phyloP scores from a whole-genome alignment of 1,140 invertebrate species.

The Brachionus angularis region DNA sequence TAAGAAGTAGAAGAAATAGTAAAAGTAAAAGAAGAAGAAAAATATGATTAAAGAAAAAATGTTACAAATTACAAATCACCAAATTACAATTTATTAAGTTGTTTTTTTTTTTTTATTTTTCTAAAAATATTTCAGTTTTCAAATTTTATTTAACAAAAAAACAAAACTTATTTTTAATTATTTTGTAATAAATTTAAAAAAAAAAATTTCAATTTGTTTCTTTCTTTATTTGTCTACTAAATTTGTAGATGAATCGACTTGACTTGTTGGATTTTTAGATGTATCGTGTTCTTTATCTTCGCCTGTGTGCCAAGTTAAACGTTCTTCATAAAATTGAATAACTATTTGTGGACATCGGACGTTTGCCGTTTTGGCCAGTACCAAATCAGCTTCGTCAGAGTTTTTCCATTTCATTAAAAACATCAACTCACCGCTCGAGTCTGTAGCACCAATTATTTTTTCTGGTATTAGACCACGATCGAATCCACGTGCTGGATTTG shows the following conservation, averaged over 20 bases:
- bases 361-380: conserved; percentile 84
- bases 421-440: conserved; percentile 87
- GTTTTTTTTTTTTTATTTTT: too few species aligned
- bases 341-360: conserved; percentile 87
- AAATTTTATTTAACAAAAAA: too few species aligned
- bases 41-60: too few species aligned
- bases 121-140: too few species aligned
- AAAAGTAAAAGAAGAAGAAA: too few species aligned
- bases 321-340: conserved; percentile 90
- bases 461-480: conserved; percentile 83
- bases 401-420: conserved; percentile 97
- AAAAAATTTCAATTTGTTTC: neutral
- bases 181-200: too few species aligned
- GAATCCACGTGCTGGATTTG: conserved; percentile 65
- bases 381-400: conserved; percentile 87
- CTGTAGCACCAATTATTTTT: conserved; percentile 89
- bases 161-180: too few species aligned
- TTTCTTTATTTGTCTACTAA: conserved; percentile 16
- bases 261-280: neutral
- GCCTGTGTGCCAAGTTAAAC: conserved; percentile 77
- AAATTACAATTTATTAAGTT: too few species aligned
- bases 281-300: conserved; percentile 10
- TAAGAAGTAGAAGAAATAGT: too few species aligned
- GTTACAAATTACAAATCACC: too few species aligned
- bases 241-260: conserved; percentile 19